Evolutionary conservation across 2,797 vertebrate genomes (phyloP), one percentile per base, ranked within the genome.

Genomic region (Moxostoma hubbsi): DNA sequence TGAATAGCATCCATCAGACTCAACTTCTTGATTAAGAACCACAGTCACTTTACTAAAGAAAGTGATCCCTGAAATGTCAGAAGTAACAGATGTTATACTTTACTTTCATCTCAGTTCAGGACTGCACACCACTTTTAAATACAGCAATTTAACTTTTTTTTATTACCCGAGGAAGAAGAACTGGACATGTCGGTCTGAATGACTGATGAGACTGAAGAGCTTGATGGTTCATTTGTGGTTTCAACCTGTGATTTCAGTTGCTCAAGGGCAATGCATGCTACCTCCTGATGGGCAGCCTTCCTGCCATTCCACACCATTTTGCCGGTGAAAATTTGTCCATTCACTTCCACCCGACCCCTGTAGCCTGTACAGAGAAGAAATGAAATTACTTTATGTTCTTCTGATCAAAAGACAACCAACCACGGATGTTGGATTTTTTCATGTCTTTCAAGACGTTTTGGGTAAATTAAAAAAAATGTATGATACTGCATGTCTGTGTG

Each of bases 251-350:
- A 9, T 8, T 55, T 53, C 55, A 86, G 61, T 51, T 70, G 6
- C 0, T 73, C 15, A 12, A 86, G 81, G 3, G 82, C 87, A 67
- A 79, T 65, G 70, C 9, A 73, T 12, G 88, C 81, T 36, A 85
- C 87, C 57, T 89, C 87, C 66, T 89, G 88, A 63, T 89, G 88
- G 18, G 88, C 82, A 1, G 1, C 0, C 75, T 10, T 85, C 76
- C 68, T 81, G 45, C 36, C 78, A 1, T 45, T 85, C 36, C 43
- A 70, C 5, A 85, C 74, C 7, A 7, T 54, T 1, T 0, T 4
- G 18, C 88, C 81, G 12, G 0, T 55, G 47, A 84, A 89, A 0
- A 7, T 82, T 6, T 6, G 11, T 16, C 84, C 86, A 55, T 85
- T 84, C 43, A 88, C 78, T 43, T 4, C 63, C 54, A 88, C 75